These are phyloP conservation scores for Lacanobia wlatinum DNA, from an alignment of 2,888 invertebrate species.

Conservation along the genomic window DNA sequence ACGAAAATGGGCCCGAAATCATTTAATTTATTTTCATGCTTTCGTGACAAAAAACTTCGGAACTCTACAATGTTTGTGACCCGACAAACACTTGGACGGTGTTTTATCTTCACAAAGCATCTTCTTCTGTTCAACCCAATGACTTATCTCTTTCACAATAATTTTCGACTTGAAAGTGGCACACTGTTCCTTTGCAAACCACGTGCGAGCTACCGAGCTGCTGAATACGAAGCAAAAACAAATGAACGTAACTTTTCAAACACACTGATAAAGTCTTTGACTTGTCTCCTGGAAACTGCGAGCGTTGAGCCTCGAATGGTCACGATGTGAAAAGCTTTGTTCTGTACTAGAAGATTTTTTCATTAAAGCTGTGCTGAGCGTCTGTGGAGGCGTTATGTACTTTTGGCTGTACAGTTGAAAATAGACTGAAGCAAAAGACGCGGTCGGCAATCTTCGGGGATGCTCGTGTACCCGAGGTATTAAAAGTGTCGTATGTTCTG, in stretches of 20 bases:
- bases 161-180: constrained; percentile 42
- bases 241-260: constrained; percentile 48
- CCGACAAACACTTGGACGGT: neutral
- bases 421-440: too few relatives aligned
- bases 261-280: constrained; percentile 53
- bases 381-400: constrained; percentile 7
- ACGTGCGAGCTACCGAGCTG: constrained; percentile 24
- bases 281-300: constrained; percentile 60
- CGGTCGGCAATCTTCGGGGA: too few relatives aligned
- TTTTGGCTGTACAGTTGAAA: neutral
- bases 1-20: too few relatives aligned
- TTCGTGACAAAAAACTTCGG: too few relatives aligned
- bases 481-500: too few relatives aligned
- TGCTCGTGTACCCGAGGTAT: too few relatives aligned
- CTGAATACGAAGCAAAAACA: constrained; percentile 45
- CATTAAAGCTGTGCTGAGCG: constrained; percentile 11
- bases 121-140: constrained; percentile 32
- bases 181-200: constrained; percentile 1
- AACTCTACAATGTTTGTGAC: too few relatives aligned
- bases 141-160: constrained; percentile 24
- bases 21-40: too few relatives aligned
- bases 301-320: constrained; percentile 36
- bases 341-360: constrained; percentile 16
- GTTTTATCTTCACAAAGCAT: neutral
- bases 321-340: constrained; percentile 26